Base-by-base conservation (phyloP, 2,113 vertebrate species). In the Verasper variegatus region DNA sequence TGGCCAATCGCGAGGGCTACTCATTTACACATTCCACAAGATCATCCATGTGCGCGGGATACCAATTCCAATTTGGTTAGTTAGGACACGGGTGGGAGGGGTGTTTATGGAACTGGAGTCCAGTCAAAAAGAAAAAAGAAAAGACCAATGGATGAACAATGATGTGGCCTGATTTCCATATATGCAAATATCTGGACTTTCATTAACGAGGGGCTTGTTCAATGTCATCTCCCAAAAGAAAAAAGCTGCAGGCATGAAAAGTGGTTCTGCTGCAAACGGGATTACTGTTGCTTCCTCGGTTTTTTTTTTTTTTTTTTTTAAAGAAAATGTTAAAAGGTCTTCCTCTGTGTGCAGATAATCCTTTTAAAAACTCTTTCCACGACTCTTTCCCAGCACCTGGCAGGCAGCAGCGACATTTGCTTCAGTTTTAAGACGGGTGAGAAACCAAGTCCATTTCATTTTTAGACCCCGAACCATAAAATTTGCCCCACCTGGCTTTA, bases 11-110 rank as follows among this genome's bases (percentile, higher is more conserved):
- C 42, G 6, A 87, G 78, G 72, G 88, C 89, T 92, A 92, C 91
- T 93, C 91, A 93, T 93, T 93, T 92, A 93, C 92, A 93, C 92
- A 92, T 93, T 92, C 92, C 92, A 83, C 81, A 69, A 47, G 81
- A 68, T 76, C 90, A 92, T 92, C 89, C 89, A 92, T 92, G 92
- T 92, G 92, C 60, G 18, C 89, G 80, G 78, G 88, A 92, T 86
- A 88, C 90, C 89, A 90, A 87, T 91, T 92, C 87, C 89, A 93
- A 87, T 93, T 91, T 91, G 57, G 85, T 89, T 89, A 86, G 90
- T 88, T 90, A 90, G 89, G 86, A 84, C 85, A 87, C 47, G 80
- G 63, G 89, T 68, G 86, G 85, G 89, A 87, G 88, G 87, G 72
- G 65, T 71, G 87, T 91, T 91, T 84, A 87, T 87, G 80, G 83